These are phyloP conservation scores for Echinometra lucunter DNA, from an alignment of 53 echinoderm and acorn worm genomes.

Conservation along the genomic window DNA sequence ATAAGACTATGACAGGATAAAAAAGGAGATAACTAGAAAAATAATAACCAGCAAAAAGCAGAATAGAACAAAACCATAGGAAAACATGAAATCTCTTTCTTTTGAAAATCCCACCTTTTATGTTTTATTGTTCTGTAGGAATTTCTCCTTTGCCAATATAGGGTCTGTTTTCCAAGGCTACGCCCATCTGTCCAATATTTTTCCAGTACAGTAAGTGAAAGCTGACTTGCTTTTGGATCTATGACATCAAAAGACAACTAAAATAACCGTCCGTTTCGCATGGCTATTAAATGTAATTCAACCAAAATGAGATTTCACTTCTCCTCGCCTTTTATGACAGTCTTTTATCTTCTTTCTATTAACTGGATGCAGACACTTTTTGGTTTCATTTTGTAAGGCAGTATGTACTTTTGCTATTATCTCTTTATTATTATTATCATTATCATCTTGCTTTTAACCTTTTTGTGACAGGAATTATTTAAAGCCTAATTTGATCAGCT, in stretches of 20 bases:
- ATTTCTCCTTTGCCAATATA: too few species aligned
- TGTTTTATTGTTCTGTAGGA: too few species aligned
- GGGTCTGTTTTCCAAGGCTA: slow-evolving; percentile 14
- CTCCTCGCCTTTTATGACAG: background rate
- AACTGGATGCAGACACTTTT: background rate
- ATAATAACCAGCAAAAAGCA: too few species aligned
- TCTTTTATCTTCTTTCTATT: background rate
- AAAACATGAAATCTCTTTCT: too few species aligned
- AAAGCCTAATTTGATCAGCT: too few species aligned
- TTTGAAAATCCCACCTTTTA: too few species aligned
- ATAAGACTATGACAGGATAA: too few species aligned
- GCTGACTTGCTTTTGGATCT: background rate
- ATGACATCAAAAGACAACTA: slow-evolving; percentile 12
- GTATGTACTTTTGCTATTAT: background rate
- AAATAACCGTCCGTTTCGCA: slow-evolving; percentile 1
- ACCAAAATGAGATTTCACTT: slow-evolving; percentile 31
- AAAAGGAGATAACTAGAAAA: too few species aligned
- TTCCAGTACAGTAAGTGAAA: background rate
- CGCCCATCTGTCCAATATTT: slow-evolving; percentile 27
- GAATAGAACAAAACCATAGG: too few species aligned
- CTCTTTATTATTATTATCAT: background rate
- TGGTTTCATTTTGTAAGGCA: background rate
- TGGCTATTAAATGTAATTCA: slow-evolving; percentile 33
- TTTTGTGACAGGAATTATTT: too few species aligned
- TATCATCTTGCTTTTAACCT: background rate